A percentile compares a stretch with the other conserved stretches of the same genome.
These are phyloP conservation scores for Aphyosemion australe DNA, from an alignment of 2,113 vertebrate species.

Conservation along the genomic window DNA sequence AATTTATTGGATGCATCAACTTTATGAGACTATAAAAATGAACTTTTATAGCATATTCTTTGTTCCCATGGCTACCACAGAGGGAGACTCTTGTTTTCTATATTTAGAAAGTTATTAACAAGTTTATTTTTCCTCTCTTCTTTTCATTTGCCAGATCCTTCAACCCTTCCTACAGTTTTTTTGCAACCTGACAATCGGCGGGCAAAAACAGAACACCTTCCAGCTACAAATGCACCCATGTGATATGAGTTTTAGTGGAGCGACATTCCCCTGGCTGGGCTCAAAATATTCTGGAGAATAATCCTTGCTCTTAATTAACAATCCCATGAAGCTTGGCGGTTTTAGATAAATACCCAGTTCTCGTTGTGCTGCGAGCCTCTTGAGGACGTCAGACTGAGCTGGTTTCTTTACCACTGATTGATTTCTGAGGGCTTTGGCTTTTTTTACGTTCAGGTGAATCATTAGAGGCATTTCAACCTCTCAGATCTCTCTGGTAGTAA, in stretches of 20 bases:
- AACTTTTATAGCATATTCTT: too few relatives aligned
- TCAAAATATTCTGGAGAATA: constrained; percentile 48
- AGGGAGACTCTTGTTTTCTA: too few relatives aligned
- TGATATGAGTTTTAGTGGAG: constrained; percentile 8
- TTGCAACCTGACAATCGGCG: constrained; percentile 6
- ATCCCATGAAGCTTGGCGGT: constrained; percentile 21
- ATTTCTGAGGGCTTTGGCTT: constrained; percentile 50
- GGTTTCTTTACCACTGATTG: constrained; percentile 46
- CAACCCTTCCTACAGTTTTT: background rate
- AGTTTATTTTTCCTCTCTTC: background rate
- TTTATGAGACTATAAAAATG: too few relatives aligned
- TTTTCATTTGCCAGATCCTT: background rate
- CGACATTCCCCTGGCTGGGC: constrained; percentile 4
- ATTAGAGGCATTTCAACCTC: constrained; percentile 21
- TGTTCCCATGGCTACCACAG: too few relatives aligned
- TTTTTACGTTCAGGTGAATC: constrained; percentile 42
- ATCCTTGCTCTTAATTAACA: constrained; percentile 60
- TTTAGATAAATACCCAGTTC: constrained; percentile 49
- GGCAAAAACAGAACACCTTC: constrained; percentile 21
- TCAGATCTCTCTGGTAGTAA: constrained; percentile 6
- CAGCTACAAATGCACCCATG: background rate
- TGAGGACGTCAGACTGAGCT: constrained; percentile 35
- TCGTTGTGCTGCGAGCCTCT: constrained; percentile 51
- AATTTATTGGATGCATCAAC: too few relatives aligned
- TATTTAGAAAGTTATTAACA: too few relatives aligned